A percentile compares a stretch with the other conserved stretches of the same genome.
phyloP scores from a whole-genome alignment of 2,797 vertebrate species.

The Gambelia wislizenii region DNA sequence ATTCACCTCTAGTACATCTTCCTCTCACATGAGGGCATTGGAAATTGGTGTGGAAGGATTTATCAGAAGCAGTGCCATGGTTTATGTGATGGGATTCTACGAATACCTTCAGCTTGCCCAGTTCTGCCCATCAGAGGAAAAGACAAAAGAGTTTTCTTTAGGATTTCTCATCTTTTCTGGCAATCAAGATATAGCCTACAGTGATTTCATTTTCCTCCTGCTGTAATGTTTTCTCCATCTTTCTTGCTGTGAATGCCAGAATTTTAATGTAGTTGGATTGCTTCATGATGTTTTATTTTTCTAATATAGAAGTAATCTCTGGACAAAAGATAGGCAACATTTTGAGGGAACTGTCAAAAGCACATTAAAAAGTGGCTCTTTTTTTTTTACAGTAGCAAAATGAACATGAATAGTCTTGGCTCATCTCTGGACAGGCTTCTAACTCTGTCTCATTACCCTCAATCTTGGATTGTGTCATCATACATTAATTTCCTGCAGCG shows the following conservation, averaged over 20 bases:
- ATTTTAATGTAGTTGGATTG: slow-evolving; percentile 40
- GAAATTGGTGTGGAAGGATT: neutral
- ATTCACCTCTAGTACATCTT: neutral
- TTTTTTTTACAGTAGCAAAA: neutral
- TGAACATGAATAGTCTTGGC: neutral
- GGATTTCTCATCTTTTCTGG: neutral
- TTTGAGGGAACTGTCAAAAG: neutral
- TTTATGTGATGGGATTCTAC: neutral
- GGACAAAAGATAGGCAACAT: neutral
- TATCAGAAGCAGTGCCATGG: neutral
- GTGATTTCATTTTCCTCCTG: slow-evolving; percentile 14
- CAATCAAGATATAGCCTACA: neutral
- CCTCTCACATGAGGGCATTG: neutral
- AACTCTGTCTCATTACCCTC: neutral
- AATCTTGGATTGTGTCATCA: neutral
- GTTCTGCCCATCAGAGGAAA: neutral
- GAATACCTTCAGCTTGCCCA: neutral
- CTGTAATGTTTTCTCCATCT: slow-evolving; percentile 1
- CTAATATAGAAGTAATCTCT: neutral
- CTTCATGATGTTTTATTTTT: neutral
- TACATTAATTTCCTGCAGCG: neutral
- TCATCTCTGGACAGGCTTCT: too few relatives aligned
- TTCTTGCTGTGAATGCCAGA: neutral
- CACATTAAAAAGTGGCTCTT: too few relatives aligned
- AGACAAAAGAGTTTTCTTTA: neutral